phyloP scores from a whole-genome alignment of 2,888 invertebrate species.

The Pelosia muscerda region DNA sequence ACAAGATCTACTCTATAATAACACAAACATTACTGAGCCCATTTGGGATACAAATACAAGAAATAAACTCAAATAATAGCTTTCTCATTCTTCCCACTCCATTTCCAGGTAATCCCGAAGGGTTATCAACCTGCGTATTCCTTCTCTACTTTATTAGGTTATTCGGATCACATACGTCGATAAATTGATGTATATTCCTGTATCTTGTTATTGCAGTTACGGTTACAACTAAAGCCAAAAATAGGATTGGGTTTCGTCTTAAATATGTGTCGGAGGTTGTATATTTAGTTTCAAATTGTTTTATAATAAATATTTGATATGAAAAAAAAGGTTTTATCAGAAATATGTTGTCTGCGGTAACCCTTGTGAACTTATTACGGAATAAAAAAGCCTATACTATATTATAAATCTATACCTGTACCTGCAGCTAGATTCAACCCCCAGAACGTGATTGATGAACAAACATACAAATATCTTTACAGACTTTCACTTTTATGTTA shows the following conservation, averaged over 20 bases:
- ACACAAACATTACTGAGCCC: neutral
- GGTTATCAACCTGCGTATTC: neutral
- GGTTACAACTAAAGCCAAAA: neutral
- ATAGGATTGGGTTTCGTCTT: neutral
- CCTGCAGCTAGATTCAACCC: too few species aligned
- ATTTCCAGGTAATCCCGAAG: neutral
- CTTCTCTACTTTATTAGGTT: neutral
- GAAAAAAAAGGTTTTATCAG: too few species aligned
- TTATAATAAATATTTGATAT: too few species aligned
- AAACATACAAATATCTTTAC: too few species aligned
- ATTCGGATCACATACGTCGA: slow-evolving; percentile 1
- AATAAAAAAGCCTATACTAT: too few species aligned
- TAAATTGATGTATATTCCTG: neutral
- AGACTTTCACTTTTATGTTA: too few species aligned
- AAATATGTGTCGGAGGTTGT: too few species aligned
- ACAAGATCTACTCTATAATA: neutral
- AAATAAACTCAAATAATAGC: neutral
- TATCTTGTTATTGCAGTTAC: neutral
- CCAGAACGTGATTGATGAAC: too few species aligned
- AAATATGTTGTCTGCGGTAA: too few species aligned
- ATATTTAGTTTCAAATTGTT: too few species aligned
- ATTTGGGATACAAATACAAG: neutral
- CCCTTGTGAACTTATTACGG: too few species aligned
- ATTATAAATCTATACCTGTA: too few species aligned
- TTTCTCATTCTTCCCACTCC: neutral